Evolutionary conservation across 1,140 invertebrate genomes (phyloP), one percentile per base, ranked within the genome.

Genomic region (Camponotus vicinus): DNA sequence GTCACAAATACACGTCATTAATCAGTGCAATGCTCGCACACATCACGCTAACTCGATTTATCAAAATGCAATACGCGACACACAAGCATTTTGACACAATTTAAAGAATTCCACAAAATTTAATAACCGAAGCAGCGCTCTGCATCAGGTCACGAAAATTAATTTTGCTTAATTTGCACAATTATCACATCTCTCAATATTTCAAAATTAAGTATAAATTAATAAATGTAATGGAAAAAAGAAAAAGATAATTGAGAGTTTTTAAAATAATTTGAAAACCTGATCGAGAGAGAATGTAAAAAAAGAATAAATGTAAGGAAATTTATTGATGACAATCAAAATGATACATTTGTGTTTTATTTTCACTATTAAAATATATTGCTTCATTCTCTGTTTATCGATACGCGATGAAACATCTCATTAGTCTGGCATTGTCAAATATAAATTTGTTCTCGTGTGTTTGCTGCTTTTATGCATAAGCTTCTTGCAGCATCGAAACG

Each of bases 1-100:
- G 78, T 34, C 66, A 27, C 27, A 18, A 82, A 73, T 64, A 57
- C 15, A 37, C 73, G 37, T n/a, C 70, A 64, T 85, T 88, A 85
- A 88, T 88, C 71, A 66, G 75, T 57, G 57, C 71, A 61, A 64
- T 13, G 40, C 32, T 63, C 59, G 32, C 34, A 32, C 21, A 45
- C 42, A 32, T 61, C 73, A 61, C 13, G 27, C 34, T 70, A 57
- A 45, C 34, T 27, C 37, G 11, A 71, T 52, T 71, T 32, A 15
- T 71, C 52, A 57, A 13, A 42, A n/a, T 27, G 34, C 3, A 57
- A 59, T 71, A 73, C n/a, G n/a, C 27, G 9, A 49, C 27, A 49
- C 42, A 45, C n/a, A 13, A 42, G 18, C 21, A 77, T 77, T 37
- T 63, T n/a, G 15, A 66, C n/a, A 32, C 3, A 70, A 52, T 52